phyloP scores from a whole-genome alignment of 1,140 invertebrate species.

The Spodoptera litura region DNA sequence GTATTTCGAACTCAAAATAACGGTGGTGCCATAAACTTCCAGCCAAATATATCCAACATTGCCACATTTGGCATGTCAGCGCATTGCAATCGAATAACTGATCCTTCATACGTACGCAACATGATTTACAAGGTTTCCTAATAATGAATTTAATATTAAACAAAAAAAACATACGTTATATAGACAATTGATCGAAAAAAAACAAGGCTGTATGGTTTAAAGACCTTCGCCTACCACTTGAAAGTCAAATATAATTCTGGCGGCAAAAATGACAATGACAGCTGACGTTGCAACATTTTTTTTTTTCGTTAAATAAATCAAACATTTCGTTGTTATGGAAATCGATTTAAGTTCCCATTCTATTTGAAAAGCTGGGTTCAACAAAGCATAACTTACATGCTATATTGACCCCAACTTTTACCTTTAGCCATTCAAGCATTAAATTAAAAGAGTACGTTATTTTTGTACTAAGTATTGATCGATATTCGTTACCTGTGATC shows the following conservation, averaged over 20 bases:
- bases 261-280: too few relatives aligned
- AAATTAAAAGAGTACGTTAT: background rate
- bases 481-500: background rate
- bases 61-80: conserved; percentile 18
- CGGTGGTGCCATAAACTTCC: conserved; percentile 6
- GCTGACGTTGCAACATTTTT: too few relatives aligned
- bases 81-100: background rate
- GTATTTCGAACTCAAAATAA: conserved; percentile 1
- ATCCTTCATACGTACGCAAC: background rate
- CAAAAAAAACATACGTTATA: too few relatives aligned
- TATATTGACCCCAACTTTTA: background rate
- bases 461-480: background rate
- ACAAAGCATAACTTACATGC: conserved; percentile 12
- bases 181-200: too few relatives aligned
- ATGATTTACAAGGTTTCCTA: conserved; percentile 21
- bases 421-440: background rate
- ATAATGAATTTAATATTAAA: conserved; percentile 2
- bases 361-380: background rate
- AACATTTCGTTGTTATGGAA: background rate
- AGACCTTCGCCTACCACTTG: too few relatives aligned
- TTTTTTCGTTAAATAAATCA: too few relatives aligned
- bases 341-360: background rate
- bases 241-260: too few relatives aligned
- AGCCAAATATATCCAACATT: conserved; percentile 11
- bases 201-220: too few relatives aligned